These are phyloP conservation scores for Metaphire vulgaris DNA, from an alignment of 1,140 invertebrate species.

Conservation along the genomic window DNA sequence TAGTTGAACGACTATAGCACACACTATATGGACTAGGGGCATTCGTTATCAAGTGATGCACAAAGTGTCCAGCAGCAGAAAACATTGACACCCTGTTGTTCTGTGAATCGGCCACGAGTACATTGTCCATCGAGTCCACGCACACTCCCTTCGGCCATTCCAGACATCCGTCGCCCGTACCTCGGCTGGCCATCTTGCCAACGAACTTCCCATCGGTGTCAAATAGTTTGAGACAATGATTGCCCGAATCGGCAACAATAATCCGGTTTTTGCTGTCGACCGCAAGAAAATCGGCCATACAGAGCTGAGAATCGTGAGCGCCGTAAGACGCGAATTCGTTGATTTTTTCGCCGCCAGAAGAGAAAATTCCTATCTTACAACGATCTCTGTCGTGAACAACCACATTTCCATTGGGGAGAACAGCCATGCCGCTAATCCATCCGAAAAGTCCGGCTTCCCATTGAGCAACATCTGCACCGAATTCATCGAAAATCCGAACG, in stretches of 20 bases:
- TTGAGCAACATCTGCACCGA: neutral
- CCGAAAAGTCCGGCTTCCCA: constrained; percentile 18
- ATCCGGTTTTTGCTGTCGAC: constrained; percentile 30
- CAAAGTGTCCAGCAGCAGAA: constrained; percentile 32
- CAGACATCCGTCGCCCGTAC: constrained; percentile 65
- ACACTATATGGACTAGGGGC: constrained; percentile 19
- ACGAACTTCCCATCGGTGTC: constrained; percentile 36
- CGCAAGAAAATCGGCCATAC: constrained; percentile 29
- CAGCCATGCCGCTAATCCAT: constrained; percentile 23
- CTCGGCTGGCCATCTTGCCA: constrained; percentile 59
- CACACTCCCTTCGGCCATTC: constrained; percentile 85
- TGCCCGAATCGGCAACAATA: constrained; percentile 39
- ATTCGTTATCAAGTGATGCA: constrained; percentile 33
- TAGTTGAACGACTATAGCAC: neutral
- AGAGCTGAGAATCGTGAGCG: constrained; percentile 18
- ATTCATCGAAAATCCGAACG: constrained; percentile 13
- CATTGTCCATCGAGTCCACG: constrained; percentile 68
- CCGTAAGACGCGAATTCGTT: constrained; percentile 27
- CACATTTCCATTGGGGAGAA: constrained; percentile 4
- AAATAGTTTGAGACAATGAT: constrained; percentile 40
- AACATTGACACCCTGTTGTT: constrained; percentile 64
- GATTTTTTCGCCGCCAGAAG: neutral
- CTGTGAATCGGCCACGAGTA: constrained; percentile 81
- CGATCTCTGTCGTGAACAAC: constrained; percentile 20
- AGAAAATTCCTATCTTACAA: constrained; percentile 5